Conservation (phyloP, 2,888 invertebrate genomes). For the Conistra vaccinii region DNA sequence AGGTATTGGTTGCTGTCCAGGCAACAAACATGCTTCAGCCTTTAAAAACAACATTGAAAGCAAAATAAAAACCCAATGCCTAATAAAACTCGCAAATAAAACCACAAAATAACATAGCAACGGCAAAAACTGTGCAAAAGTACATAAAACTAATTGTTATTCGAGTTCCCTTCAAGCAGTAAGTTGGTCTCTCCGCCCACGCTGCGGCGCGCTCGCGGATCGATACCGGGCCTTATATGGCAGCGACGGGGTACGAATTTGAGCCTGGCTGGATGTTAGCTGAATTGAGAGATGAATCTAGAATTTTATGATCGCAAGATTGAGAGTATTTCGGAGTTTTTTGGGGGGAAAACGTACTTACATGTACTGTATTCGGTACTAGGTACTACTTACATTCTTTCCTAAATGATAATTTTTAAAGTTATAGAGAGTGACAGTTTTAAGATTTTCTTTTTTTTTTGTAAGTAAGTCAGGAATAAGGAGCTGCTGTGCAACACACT, state of each 20-base stretch:
- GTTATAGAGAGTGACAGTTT: too few species aligned
- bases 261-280: conserved; percentile 8
- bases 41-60: background rate
- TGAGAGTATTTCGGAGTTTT: background rate
- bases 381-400: too few species aligned
- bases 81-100: conserved; percentile 7
- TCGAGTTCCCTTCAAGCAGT: conserved; percentile 19
- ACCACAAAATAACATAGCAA: conserved; percentile 32
- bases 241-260: background rate
- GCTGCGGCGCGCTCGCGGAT: conserved; percentile 13
- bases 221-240: conserved; percentile 44
- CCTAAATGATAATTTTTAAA: too few species aligned
- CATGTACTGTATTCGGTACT: background rate
- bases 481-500: too few species aligned
- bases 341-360: background rate
- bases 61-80: background rate
- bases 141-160: conserved; percentile 38
- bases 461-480: too few species aligned
- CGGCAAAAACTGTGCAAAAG: conserved; percentile 15
- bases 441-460: too few species aligned
- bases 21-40: background rate
- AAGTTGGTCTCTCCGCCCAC: conserved; percentile 35
- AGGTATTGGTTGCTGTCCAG: background rate
- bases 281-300: conserved; percentile 20
- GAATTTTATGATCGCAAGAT: conserved; percentile 11